These are phyloP conservation scores for Mycetomoellerius zeteki DNA, from an alignment of 1,140 invertebrate genomes.

Conservation along the genomic window DNA sequence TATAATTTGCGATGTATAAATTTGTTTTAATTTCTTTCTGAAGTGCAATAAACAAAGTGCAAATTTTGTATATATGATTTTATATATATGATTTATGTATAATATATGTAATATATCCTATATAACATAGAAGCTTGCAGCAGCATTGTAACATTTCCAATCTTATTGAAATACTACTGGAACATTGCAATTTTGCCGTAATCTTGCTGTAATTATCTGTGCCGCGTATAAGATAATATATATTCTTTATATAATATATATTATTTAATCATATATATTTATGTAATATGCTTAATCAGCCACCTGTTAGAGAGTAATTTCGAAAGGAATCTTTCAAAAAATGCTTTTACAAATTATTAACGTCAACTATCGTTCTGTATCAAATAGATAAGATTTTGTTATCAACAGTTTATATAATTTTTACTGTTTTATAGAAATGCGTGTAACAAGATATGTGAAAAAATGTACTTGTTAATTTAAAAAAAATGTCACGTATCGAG, in stretches of 20 bases:
- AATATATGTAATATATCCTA: too few species aligned
- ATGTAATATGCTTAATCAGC: background rate
- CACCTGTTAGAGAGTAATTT: background rate
- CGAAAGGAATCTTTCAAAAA: background rate
- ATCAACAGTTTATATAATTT: slow-evolving; percentile 10
- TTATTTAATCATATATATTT: background rate
- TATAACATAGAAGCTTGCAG: too few species aligned
- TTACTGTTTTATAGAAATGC: background rate
- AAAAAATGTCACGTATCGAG: slow-evolving; percentile 25
- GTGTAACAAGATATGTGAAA: slow-evolving; percentile 27
- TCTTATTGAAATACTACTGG: too few species aligned
- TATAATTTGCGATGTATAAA: background rate
- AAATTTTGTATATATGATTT: background rate
- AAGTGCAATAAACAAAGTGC: too few species aligned
- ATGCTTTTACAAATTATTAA: slow-evolving; percentile 9
- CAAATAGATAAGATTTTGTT: background rate
- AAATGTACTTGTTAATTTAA: background rate
- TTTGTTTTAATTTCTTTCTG: background rate
- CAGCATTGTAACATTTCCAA: too few species aligned
- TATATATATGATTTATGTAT: too few species aligned
- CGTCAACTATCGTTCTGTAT: background rate
- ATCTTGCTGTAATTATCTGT: too few species aligned
- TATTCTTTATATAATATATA: too few species aligned
- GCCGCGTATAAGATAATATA: too few species aligned
- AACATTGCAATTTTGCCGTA: too few species aligned